Evolutionary conservation across 2,888 invertebrate genomes (phyloP), one percentile per base, ranked within the genome.

Genomic region (Scelioninae gen. 2): DNA sequence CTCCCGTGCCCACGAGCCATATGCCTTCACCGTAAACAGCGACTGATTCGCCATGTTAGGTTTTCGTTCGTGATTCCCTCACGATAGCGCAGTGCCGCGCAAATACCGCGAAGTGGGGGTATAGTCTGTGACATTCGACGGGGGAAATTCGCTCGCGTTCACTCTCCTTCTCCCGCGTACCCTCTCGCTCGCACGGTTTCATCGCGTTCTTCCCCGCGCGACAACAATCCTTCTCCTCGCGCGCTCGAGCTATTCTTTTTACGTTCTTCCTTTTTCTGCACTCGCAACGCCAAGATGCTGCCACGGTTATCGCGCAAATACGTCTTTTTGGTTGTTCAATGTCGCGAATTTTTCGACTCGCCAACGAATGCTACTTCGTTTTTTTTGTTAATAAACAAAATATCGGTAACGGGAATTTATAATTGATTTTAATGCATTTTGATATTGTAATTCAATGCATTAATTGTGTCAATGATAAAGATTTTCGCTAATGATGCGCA

Each of bases 31-130:
- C 80, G 82, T 84, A 83, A 83, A 83, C 83, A 84, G 82, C 83
- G 81, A 84, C 83, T 81, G 81, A 83, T 81, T 82, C 83, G 85
- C 85, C 85, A 85, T 85, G 81, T 85, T 84, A 82, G 82, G 57
- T 61, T 82, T 82, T 80, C 78, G 79, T 78, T 79, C 81, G 80
- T 80, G 81, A 82, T 81, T 77, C 78, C 74, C 35, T 46, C 75
- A 76, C 81, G 81, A 81, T 82, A 77, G 76, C 78, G 78, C 76
- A 77, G 79, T 77, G 76, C 53, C 35, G 31, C 46, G 52, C 65
- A 18, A n/a, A n/a, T n/a, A n/a, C n/a, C 28, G 9, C 35, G 22
- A 31, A 52, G 71, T 53, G 70, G 73, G 68, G 72, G 48, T 13
- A n/a, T 50, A 25, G 35, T 50, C 58, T 33, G 22, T 43, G 39